Percentiles rank a stretch among this genome's conserved stretches.
Conservation (phyloP, 2,888 invertebrate genomes). For the Subacronicta megacephala region DNA sequence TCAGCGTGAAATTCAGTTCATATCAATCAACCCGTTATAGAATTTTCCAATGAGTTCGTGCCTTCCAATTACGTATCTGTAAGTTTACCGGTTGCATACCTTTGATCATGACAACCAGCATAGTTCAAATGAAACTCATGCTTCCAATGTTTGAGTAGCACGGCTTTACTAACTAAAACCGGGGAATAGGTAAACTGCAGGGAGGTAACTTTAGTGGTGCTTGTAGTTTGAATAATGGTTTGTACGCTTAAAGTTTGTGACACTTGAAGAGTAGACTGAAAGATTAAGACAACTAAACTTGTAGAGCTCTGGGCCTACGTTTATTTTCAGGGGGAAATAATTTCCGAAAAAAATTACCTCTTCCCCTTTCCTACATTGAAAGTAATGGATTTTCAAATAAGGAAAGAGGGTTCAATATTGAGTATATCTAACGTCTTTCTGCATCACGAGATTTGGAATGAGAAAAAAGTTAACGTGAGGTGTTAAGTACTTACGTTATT, state of each 20-base stretch:
- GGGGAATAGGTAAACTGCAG: constrained; percentile 4
- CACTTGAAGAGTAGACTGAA: neutral
- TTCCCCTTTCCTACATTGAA: constrained; percentile 15
- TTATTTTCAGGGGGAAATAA: constrained; percentile 20
- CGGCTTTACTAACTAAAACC: neutral
- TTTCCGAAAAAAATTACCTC: constrained; percentile 5
- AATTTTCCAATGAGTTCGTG: constrained; percentile 16
- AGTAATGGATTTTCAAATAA: constrained; percentile 29
- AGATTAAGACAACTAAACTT: constrained; percentile 11
- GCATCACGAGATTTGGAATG: neutral
- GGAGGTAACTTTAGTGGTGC: constrained; percentile 1
- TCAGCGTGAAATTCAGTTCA: constrained; percentile 47
- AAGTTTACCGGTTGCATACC: constrained; percentile 16
- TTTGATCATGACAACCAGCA: constrained; percentile 1
- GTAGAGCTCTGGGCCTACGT: constrained; percentile 8
- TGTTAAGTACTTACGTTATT: too few species aligned
- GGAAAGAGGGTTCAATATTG: constrained; percentile 18
- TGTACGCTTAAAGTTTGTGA: neutral
- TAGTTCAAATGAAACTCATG: constrained; percentile 11
- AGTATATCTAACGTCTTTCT: constrained; percentile 2
- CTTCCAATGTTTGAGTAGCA: constrained; percentile 1
- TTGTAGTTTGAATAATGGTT: constrained; percentile 1
- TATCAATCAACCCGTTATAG: constrained; percentile 41
- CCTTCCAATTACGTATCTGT: neutral
- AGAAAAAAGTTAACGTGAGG: too few species aligned